A percentile compares a stretch with the other conserved stretches of the same genome.
Conservation (phyloP, 2,113 vertebrate genomes). For the Brachypteracias leptosomus region DNA sequence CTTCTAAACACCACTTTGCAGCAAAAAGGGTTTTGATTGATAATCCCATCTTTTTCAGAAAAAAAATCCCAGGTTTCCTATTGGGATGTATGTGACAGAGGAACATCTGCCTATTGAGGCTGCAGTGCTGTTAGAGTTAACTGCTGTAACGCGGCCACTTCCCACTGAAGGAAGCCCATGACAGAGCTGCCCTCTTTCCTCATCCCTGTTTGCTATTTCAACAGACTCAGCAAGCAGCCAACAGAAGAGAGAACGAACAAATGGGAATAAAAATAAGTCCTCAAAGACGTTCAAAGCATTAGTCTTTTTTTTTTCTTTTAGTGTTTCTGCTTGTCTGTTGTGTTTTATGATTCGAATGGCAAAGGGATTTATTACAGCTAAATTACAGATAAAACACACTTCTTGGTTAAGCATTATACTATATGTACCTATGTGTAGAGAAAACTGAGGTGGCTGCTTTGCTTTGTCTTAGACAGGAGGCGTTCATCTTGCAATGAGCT, state of each 20-base stretch:
- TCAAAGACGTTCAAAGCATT: background rate
- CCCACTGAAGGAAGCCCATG: background rate
- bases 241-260: background rate
- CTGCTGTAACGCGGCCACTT: background rate
- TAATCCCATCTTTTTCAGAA: background rate
- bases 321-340: background rate
- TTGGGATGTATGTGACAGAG: background rate
- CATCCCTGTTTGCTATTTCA: constrained; percentile 41
- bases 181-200: constrained; percentile 30
- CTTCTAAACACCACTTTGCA: background rate
- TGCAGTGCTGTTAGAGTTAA: background rate
- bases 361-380: background rate
- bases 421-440: background rate
- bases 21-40: background rate
- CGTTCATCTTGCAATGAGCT: background rate
- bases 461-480: background rate
- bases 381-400: background rate
- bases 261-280: constrained; percentile 36
- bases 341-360: background rate
- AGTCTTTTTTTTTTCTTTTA: background rate
- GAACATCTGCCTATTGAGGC: background rate
- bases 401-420: background rate
- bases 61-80: background rate
- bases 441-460: background rate
- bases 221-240: constrained; percentile 20